Evolutionary conservation across 2,888 invertebrate genomes (phyloP).

Genomic region (Watsonalla binaria): DNA sequence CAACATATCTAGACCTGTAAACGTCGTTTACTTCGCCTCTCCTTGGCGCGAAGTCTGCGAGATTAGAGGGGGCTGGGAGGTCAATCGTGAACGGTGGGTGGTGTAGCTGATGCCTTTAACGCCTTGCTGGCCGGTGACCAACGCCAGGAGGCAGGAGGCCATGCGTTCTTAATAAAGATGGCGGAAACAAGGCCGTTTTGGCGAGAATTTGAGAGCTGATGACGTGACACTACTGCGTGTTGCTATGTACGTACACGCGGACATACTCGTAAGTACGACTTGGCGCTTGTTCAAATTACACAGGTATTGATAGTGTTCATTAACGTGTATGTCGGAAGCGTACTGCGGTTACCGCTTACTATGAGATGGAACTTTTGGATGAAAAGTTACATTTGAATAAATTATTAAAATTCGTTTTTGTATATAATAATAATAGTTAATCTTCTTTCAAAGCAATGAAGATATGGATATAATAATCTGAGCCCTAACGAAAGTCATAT

Average conservation of each 20-base stretch:
- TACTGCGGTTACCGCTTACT: too few species aligned
- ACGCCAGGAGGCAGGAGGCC: constrained; percentile 70
- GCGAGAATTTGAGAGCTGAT: constrained; percentile 47
- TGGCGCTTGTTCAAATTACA: not conserved
- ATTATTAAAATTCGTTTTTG: too few species aligned
- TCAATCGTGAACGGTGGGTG: constrained; percentile 55
- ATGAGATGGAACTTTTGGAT: too few species aligned
- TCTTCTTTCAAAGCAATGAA: too few species aligned
- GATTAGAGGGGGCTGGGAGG: constrained; percentile 32
- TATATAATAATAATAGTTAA: too few species aligned
- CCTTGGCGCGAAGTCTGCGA: constrained; percentile 18
- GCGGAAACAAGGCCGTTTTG: constrained; percentile 64
- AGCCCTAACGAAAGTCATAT: too few species aligned
- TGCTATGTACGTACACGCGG: constrained; percentile 6
- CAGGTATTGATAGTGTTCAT: not conserved
- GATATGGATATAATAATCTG: too few species aligned
- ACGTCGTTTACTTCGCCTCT: constrained; percentile 33
- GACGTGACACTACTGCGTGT: constrained; percentile 24
- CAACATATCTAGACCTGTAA: constrained; percentile 47
- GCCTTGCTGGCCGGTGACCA: constrained; percentile 76
- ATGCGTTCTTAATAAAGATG: constrained; percentile 77
- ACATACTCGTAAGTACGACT: not conserved
- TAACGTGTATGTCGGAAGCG: too few species aligned
- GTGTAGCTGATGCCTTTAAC: constrained; percentile 75
- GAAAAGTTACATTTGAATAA: too few species aligned